These are phyloP conservation scores for Tupaia chinensis DNA, from an alignment of 2,113 vertebrate genomes.

Conservation along the genomic window DNA sequence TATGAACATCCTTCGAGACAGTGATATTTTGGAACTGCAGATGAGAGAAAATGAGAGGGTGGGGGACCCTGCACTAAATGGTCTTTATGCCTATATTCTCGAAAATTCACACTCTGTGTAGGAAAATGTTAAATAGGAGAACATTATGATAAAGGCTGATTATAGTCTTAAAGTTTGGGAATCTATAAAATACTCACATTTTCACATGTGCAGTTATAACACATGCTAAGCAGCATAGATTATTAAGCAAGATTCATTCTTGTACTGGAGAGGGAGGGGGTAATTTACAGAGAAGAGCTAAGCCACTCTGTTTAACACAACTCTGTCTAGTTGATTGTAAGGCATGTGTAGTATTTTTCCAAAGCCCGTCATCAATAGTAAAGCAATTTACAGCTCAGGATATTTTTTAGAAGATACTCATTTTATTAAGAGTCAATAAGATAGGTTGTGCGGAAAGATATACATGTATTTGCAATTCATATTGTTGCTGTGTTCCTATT, in stretches of 20 bases:
- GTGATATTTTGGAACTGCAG: slow-evolving; percentile 68
- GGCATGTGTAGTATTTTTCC: slow-evolving; percentile 80
- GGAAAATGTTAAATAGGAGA: slow-evolving; percentile 72
- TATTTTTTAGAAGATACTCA: slow-evolving; percentile 87
- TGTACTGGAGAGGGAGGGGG: slow-evolving; percentile 77
- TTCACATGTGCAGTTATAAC: slow-evolving; percentile 67
- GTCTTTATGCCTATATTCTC: slow-evolving; percentile 64
- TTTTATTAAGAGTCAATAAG: slow-evolving; percentile 86
- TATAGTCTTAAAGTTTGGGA: slow-evolving; percentile 67
- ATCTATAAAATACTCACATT: slow-evolving; percentile 78
- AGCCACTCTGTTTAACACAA: slow-evolving; percentile 82
- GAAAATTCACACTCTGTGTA: slow-evolving; percentile 66
- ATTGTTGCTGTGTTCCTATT: slow-evolving; percentile 86
- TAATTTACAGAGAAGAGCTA: slow-evolving; percentile 81
- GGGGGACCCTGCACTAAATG: slow-evolving; percentile 13
- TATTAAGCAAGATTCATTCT: slow-evolving; percentile 81
- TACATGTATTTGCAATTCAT: slow-evolving; percentile 89
- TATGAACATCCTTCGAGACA: slow-evolving; percentile 67
- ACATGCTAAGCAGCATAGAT: slow-evolving; percentile 74
- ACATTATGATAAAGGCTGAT: slow-evolving; percentile 70
- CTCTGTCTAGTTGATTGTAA: slow-evolving; percentile 81
- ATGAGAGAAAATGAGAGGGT: slow-evolving; percentile 54
- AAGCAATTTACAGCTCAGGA: slow-evolving; percentile 83
- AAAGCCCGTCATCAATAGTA: slow-evolving; percentile 82
- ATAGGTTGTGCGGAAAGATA: slow-evolving; percentile 80